Base-by-base conservation (phyloP, 2,888 invertebrate genomes). In the Carterocephalus palaemon region DNA sequence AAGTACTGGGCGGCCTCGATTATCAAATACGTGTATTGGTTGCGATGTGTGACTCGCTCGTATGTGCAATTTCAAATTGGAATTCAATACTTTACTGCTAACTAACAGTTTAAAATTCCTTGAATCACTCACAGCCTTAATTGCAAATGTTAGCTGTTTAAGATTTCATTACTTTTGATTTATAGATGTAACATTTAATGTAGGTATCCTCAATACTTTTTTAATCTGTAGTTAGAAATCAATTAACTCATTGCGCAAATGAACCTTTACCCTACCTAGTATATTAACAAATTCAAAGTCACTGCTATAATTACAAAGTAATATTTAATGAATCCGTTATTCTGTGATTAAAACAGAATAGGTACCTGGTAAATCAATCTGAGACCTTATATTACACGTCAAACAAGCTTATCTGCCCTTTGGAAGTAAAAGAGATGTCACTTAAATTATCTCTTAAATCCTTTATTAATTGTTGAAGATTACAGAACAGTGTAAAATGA, bases 1-100 rank as follows among this genome's bases (percentile, higher is more conserved):
- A 40, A 26, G 12, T 10, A 48, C 49, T 43, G 37, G 53, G 16
- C 40, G 51, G 37, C 54, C 54, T 55, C 49, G 53, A 31, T 48
- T 45, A 41, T 52, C 49, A 52, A 54, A 54, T 49, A 47, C 39
- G 49, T 45, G 31, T 32, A 16, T n/a, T 29, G 17, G 7, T n/a
- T n/a, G n/a, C n/a, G n/a, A n/a, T n/a, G n/a, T n/a, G n/a, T n/a
- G n/a, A n/a, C 23, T 42, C 20, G 33, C 19, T 28, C 33, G 33
- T 34, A 26, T 26, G 41, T 34, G 41, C 32, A 33, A 42, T 42
- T 42, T 33, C 20, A 29, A 13, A 33, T 16, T 13, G 12, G 32
- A 23, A 31, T 40, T 31, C 32, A 16, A n/a, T n/a, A 24, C 41
- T 42, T 8, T 9, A 20, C n/a, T 13, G 22, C 13, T 12, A 19